Base-by-base conservation (phyloP, 2,888 invertebrate species). In the Crematogaster levior region DNA sequence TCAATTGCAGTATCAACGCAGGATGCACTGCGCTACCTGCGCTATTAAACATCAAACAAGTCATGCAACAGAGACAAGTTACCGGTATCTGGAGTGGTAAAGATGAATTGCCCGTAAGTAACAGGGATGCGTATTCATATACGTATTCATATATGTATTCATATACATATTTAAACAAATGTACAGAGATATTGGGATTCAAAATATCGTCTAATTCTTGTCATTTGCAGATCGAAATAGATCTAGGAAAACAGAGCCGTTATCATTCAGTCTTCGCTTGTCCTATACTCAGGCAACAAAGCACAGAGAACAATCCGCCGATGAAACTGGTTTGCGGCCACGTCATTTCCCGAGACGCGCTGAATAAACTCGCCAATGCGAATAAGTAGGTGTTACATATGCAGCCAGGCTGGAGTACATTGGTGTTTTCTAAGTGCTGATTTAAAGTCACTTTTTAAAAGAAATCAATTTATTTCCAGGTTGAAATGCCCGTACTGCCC, bases 401-500 rank as follows among this genome's bases (percentile, higher is more conserved):
- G 89, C 75, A 89, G 83, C 82, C 84, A 82, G 73, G 18, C 70
- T 63, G 34, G 48, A 81, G 81, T 88, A 82, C 84, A 91, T 82
- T 91, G 91, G 91, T 91, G 90, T 88, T 53, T 37, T 37, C 37
- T 56, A 70, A 70, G 70, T 70, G 70, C 70, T 70, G 70, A 70
- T 70, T 70, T 91, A 90, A 91, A 91, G 91, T 91, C 91, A 91
- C 91, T 91, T 92, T 90, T 91, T 90, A 90, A 91, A 92, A 92
- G 58, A 74, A 53, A 79, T 66, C 65, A 65, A 92, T 92, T 93
- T 90, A 90, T 92, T 96, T 96, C 86, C 95, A 98, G 98, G 93
- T 96, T 99, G 94, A 99, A 99, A 95, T 99, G 99, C 93, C 99
- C 99, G 0, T 99, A 99, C 95, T 99, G 99, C 93, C 99, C 99